A percentile compares a stretch with the other conserved stretches of the same genome.
phyloP scores from a whole-genome alignment of 2,113 vertebrate genomes.

The Ceyx melanurus region DNA sequence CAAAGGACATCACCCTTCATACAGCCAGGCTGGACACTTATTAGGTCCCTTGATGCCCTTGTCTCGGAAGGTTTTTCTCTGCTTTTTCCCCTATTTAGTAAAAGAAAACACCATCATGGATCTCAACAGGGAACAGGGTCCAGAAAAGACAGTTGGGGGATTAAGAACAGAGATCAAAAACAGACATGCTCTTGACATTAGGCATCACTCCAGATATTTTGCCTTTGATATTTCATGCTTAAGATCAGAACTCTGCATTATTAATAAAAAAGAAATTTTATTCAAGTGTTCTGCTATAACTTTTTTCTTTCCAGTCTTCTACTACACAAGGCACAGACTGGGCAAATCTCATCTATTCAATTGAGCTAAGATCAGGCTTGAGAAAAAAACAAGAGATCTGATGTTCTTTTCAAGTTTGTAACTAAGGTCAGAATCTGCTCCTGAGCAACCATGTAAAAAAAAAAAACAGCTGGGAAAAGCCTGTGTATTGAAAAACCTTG shows the following conservation, averaged over 20 bases:
- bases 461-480: background rate
- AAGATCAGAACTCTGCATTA: background rate
- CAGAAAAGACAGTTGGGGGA: background rate
- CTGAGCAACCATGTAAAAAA: background rate
- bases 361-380: background rate
- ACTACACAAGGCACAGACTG: background rate
- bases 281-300: background rate
- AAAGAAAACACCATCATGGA: background rate
- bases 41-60: background rate
- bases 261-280: background rate
- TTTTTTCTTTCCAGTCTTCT: background rate
- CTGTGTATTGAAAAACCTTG: background rate
- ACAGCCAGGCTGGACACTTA: background rate
- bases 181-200: background rate
- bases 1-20: background rate
- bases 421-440: background rate
- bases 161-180: background rate
- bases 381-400: background rate
- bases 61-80: background rate
- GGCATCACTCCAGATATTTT: background rate
- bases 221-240: background rate
- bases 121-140: background rate
- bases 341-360: background rate
- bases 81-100: background rate
- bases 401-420: background rate